Evolutionary conservation across 2,888 invertebrate genomes (phyloP).

Genomic region (Orchesellides sinensis): DNA sequence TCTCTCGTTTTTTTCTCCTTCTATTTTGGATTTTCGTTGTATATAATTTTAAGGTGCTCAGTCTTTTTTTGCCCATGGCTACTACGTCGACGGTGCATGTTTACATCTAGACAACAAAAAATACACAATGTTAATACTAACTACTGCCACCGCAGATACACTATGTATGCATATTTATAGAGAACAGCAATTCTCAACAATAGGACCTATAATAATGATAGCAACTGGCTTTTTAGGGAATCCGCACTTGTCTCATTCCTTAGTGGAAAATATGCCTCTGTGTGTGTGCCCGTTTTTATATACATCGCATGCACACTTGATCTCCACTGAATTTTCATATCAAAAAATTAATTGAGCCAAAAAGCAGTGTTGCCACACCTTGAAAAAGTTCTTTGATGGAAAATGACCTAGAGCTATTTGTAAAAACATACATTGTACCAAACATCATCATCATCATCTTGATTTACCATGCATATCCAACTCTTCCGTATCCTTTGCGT

Average conservation of each 20-base stretch:
- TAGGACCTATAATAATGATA: background rate
- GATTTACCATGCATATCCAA: slow-evolving; percentile 44
- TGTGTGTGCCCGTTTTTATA: slow-evolving; percentile 41
- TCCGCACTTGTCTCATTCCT: background rate
- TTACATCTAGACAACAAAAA: slow-evolving; percentile 36
- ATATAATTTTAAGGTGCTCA: slow-evolving; percentile 50
- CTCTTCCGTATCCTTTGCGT: background rate
- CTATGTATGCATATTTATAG: background rate
- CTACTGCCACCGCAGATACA: slow-evolving; percentile 56
- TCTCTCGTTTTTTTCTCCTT: slow-evolving; percentile 10
- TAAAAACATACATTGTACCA: slow-evolving; percentile 56
- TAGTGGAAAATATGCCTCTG: background rate
- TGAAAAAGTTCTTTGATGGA: slow-evolving; percentile 55
- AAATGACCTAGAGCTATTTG: slow-evolving; percentile 61
- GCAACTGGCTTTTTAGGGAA: too few species aligned
- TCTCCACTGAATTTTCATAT: slow-evolving; percentile 55
- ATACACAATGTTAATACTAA: slow-evolving; percentile 1
- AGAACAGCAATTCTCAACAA: slow-evolving; percentile 4
- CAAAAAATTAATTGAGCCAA: slow-evolving; percentile 66
- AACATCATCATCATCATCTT: slow-evolving; percentile 48
- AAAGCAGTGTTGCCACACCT: slow-evolving; percentile 58
- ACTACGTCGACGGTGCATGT: slow-evolving; percentile 23
- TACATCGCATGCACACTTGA: slow-evolving; percentile 16
- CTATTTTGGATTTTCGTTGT: background rate
- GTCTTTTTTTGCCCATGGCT: slow-evolving; percentile 49